phyloP scores from a whole-genome alignment of 2,113 vertebrate species.

The Crotalus tigris region DNA sequence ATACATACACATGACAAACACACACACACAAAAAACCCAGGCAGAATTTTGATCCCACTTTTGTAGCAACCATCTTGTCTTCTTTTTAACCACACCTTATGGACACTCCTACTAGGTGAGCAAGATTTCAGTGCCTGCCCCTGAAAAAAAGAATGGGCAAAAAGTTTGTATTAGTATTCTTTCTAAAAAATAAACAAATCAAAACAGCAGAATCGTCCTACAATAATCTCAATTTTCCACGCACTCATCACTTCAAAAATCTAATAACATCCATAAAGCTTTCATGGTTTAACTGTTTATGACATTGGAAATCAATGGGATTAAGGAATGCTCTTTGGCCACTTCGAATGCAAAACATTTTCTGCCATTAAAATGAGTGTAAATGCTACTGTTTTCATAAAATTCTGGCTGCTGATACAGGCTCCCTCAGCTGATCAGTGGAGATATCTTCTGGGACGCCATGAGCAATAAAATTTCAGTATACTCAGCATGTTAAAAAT shows the following conservation, averaged over 20 bases:
- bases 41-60: neutral
- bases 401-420: neutral
- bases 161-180: neutral
- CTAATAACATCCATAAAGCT: constrained; percentile 11
- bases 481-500: neutral
- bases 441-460: neutral
- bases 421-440: neutral
- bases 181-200: neutral
- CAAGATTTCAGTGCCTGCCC: neutral
- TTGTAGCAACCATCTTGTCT: neutral
- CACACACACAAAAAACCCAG: neutral
- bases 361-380: neutral
- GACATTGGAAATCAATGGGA: constrained; percentile 21
- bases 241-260: constrained; percentile 8
- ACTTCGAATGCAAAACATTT: neutral
- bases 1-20: neutral
- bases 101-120: neutral
- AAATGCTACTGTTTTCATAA: neutral
- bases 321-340: neutral
- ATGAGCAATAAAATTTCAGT: neutral
- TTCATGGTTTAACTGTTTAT: constrained; percentile 5
- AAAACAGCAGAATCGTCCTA: neutral
- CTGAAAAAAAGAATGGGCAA: neutral
- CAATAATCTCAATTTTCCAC: neutral
- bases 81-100: neutral